phyloP scores from a whole-genome alignment of 2,113 vertebrate genomes.

The Ciconia boyciana region DNA sequence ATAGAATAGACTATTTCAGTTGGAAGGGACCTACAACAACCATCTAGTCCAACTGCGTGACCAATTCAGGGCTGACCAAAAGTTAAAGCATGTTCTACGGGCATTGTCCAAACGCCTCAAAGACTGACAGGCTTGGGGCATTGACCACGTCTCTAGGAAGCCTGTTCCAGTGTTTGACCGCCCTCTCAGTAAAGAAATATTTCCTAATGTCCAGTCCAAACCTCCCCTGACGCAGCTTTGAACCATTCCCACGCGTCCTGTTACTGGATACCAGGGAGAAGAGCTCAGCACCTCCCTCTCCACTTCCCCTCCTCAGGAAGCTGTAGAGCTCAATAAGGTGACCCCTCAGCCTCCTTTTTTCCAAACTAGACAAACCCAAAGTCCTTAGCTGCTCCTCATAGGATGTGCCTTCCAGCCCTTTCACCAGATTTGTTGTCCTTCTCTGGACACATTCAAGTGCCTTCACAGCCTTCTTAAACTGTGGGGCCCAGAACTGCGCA shows the following conservation, averaged over 20 bases:
- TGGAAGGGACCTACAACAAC: not conserved
- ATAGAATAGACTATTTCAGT: not conserved
- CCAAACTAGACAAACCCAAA: not conserved
- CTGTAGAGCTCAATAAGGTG: not conserved
- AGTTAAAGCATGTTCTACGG: not conserved
- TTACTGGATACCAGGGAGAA: not conserved
- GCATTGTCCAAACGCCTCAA: not conserved
- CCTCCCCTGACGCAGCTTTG: not conserved
- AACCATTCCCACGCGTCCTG: not conserved
- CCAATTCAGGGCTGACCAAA: not conserved
- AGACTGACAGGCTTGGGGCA: not conserved
- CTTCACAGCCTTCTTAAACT: not conserved
- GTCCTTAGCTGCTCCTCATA: not conserved
- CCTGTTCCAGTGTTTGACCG: not conserved
- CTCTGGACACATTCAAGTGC: not conserved
- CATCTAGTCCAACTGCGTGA: not conserved
- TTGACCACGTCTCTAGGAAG: not conserved
- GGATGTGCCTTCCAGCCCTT: not conserved
- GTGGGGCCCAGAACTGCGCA: not conserved
- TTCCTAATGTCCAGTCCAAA: not conserved
- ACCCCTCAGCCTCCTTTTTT: not conserved
- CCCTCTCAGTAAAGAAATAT: not conserved
- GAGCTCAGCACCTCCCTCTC: not conserved
- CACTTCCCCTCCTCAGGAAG: not conserved
- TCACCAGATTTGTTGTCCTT: not conserved